These are phyloP conservation scores for Taphrorychus bicolor DNA, from an alignment of 2,888 invertebrate species.

Conservation along the genomic window DNA sequence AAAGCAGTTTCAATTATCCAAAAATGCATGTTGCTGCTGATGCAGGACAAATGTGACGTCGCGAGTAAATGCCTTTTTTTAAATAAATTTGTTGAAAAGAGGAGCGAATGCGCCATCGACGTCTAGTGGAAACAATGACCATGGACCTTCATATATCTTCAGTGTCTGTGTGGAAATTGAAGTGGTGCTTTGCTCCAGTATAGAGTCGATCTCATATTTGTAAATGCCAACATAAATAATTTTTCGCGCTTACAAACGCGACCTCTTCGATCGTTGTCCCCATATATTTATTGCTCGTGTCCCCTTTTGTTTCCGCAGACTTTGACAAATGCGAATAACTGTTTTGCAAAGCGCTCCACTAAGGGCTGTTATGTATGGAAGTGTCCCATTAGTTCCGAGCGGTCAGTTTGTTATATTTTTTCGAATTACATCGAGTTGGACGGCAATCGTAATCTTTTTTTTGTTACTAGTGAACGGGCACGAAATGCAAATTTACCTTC, in stretches of 20 bases:
- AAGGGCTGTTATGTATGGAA: conserved; percentile 26
- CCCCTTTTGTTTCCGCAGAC: conserved; percentile 31
- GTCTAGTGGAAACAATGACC: not conserved
- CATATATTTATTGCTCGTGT: conserved; percentile 34
- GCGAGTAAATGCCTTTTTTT: too few relatives aligned
- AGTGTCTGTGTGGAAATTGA: conserved; percentile 9
- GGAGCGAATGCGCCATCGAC: too few relatives aligned
- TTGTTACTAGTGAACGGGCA: not conserved
- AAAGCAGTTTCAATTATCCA: not conserved
- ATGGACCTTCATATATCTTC: conserved; percentile 11
- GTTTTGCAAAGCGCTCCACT: conserved; percentile 25
- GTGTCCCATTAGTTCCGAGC: conserved; percentile 6
- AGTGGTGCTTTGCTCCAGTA: conserved; percentile 15
- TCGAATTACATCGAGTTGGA: not conserved
- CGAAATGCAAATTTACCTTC: not conserved
- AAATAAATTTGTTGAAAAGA: too few relatives aligned
- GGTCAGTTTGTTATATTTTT: conserved; percentile 7
- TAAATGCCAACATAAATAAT: conserved; percentile 38
- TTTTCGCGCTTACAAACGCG: conserved; percentile 28
- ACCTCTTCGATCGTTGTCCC: conserved; percentile 35
- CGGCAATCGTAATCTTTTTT: not conserved
- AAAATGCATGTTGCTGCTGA: too few relatives aligned
- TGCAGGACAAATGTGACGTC: too few relatives aligned
- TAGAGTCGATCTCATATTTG: conserved; percentile 31
- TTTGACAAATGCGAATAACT: conserved; percentile 37